Conservation (phyloP, 2,797 vertebrate genomes). For the Gambelia wislizenii region DNA sequence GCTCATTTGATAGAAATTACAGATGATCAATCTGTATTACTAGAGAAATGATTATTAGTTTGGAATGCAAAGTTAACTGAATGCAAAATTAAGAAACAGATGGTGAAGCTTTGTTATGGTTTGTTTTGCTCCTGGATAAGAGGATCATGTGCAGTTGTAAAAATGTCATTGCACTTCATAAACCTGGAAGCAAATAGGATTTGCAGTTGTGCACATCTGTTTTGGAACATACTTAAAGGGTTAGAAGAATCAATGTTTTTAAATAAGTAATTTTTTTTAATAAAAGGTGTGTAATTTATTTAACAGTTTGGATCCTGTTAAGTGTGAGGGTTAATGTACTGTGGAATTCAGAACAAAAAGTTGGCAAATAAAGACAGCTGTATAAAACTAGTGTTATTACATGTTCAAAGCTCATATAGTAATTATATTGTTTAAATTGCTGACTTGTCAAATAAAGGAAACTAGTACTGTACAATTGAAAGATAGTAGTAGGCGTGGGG, state of each 20-base stretch:
- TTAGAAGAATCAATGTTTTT: slow-evolving; percentile 77
- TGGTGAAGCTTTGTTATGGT: slow-evolving; percentile 76
- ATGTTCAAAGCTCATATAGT: slow-evolving; percentile 29
- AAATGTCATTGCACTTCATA: slow-evolving; percentile 81
- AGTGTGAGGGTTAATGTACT: slow-evolving; percentile 75
- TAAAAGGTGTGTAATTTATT: slow-evolving; percentile 76
- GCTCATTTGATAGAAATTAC: slow-evolving; percentile 70
- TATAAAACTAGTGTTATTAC: slow-evolving; percentile 33
- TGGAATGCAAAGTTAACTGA: slow-evolving; percentile 77
- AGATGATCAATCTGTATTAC: slow-evolving; percentile 69
- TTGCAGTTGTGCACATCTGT: slow-evolving; percentile 80
- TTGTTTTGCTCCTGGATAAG: slow-evolving; percentile 75
- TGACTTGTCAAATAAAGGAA: neutral
- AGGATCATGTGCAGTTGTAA: slow-evolving; percentile 74
- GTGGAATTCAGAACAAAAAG: slow-evolving; percentile 72
- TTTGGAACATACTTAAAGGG: slow-evolving; percentile 78
- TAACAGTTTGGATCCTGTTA: slow-evolving; percentile 77
- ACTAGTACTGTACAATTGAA: neutral
- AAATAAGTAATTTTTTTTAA: slow-evolving; percentile 73
- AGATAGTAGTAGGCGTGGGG: neutral
- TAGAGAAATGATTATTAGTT: slow-evolving; percentile 77
- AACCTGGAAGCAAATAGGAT: slow-evolving; percentile 79
- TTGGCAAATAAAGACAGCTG: slow-evolving; percentile 58
- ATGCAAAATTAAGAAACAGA: slow-evolving; percentile 82
- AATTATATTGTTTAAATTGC: slow-evolving; percentile 36